phyloP scores from a whole-genome alignment of 92 coral and sea anemone species.

The Hydrozoanthus gracilis region DNA sequence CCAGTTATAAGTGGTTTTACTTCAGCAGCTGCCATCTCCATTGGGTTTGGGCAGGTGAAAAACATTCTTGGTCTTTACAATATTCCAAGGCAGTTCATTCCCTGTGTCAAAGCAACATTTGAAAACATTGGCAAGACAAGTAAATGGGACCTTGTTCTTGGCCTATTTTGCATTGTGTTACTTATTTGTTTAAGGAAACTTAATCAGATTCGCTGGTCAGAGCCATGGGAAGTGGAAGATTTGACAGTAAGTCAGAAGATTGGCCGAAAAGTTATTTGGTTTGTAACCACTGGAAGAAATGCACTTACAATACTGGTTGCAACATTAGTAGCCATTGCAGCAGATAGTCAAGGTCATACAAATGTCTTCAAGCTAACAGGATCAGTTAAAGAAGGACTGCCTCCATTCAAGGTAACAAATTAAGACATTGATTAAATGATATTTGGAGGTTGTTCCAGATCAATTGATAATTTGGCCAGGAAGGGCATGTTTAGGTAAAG shows the following conservation, averaged over 20 bases:
- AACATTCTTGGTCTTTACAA: constrained; percentile 74
- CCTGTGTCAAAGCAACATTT: constrained; percentile 72
- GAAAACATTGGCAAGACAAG: constrained; percentile 71
- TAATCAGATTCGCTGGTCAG: constrained; percentile 67
- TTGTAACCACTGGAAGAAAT: constrained; percentile 84
- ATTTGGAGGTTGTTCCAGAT: background rate
- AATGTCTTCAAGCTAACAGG: constrained; percentile 74
- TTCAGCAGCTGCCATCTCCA: constrained; percentile 93
- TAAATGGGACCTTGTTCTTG: constrained; percentile 82
- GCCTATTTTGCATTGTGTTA: constrained; percentile 69
- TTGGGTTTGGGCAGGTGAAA: constrained; percentile 86
- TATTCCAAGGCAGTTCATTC: constrained; percentile 71
- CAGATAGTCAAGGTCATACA: constrained; percentile 54
- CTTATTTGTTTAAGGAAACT: constrained; percentile 65
- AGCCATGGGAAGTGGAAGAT: constrained; percentile 64
- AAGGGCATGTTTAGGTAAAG: no score
- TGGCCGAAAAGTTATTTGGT: constrained; percentile 88
- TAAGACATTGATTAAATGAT: no score
- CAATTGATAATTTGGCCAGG: no score
- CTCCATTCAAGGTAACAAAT: constrained; percentile 76
- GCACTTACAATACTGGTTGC: constrained; percentile 85
- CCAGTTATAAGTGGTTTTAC: constrained; percentile 97
- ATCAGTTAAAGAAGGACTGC: constrained; percentile 74
- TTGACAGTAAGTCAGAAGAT: constrained; percentile 66
- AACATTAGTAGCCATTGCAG: constrained; percentile 71